Conservation (phyloP, 2,888 invertebrate genomes). For the Hololepta plana region DNA sequence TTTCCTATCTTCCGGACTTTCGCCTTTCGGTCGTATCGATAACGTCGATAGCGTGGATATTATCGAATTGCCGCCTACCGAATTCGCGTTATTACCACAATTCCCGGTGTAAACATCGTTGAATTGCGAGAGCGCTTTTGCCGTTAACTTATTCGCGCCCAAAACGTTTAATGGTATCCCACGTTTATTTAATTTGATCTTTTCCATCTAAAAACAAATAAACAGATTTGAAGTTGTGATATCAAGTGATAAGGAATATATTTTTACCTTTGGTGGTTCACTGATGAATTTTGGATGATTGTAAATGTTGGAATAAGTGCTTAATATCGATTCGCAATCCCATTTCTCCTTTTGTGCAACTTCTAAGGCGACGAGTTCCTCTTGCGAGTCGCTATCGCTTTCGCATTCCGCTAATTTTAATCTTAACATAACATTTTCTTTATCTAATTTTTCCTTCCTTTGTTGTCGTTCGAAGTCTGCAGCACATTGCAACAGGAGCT, state of each 20-base stretch:
- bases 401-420: constrained; percentile 13
- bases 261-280: constrained; percentile 49
- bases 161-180: constrained; percentile 56
- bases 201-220: constrained; percentile 22
- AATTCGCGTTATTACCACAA: constrained; percentile 23
- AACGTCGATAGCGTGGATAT: constrained; percentile 50
- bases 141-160: constrained; percentile 43
- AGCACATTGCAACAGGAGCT: constrained; percentile 50
- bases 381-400: constrained; percentile 21
- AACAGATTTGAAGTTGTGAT: constrained; percentile 8
- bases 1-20: constrained; percentile 57
- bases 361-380: constrained; percentile 38
- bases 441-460: constrained; percentile 35
- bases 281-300: constrained; percentile 81
- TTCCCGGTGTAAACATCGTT: constrained; percentile 33
- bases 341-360: constrained; percentile 52
- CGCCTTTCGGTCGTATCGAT: constrained; percentile 55
- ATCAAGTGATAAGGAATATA: constrained; percentile 3
- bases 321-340: constrained; percentile 85
- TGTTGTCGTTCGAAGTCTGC: constrained; percentile 53
- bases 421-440: constrained; percentile 24
- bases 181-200: constrained; percentile 51
- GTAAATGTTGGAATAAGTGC: constrained; percentile 79
- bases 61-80: constrained; percentile 42
- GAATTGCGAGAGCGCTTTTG: constrained; percentile 47